Evolutionary conservation across 2,888 invertebrate species (phyloP), one percentile per base, ranked within the genome.

Genomic region (Andrena hattorfiana): DNA sequence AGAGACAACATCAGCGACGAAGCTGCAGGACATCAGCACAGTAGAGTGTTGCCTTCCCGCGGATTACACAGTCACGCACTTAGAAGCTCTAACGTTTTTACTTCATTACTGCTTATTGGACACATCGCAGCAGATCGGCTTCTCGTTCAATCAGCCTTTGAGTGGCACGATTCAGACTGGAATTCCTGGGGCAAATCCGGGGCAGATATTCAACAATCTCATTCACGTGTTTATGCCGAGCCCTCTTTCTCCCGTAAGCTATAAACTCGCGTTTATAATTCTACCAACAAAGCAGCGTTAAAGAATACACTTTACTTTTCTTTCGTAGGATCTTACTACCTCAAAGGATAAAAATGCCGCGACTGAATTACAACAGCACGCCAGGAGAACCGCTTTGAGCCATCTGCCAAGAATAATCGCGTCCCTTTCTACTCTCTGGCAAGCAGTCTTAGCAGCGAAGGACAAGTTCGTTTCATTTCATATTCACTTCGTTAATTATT

Each of bases 51-150:
- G 95, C 85, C 91, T 95, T 68, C 97, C 97, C 2, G 96, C 97
- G 0, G 97, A 98, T 94, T 97, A 98, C 91, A 96, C 97, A 4
- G 95, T 97, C 8, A 97, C 96, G 0, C 96, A 97, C 91, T 93
- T 98, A 87, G 97, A 97, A 94, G 97, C 97, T 3, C 94, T 98
- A 85, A 97, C 97, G 1, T 96, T 97, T 66, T 94, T 98, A 48
- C 96, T 97, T 88, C 98, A 98, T 93, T 97, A 97, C 92, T 97
- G 97, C 89, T 94, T 98, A 74, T 94, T 98, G 87, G 97, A 97
- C 92, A 95, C 95, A 28, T 95, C 96, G 0, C 95, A 95, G 88
- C 95, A 95, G 93, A 93, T 95, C 20, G 95, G 95, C 5, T 95
- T 95, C 85, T 94, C 95, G 2, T 95, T 95, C 71, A 95, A 95